Percentiles rank a stretch among this genome's conserved stretches.
Conservation (phyloP, 2,113 vertebrate genomes). For the Pseudopipra pipra region DNA sequence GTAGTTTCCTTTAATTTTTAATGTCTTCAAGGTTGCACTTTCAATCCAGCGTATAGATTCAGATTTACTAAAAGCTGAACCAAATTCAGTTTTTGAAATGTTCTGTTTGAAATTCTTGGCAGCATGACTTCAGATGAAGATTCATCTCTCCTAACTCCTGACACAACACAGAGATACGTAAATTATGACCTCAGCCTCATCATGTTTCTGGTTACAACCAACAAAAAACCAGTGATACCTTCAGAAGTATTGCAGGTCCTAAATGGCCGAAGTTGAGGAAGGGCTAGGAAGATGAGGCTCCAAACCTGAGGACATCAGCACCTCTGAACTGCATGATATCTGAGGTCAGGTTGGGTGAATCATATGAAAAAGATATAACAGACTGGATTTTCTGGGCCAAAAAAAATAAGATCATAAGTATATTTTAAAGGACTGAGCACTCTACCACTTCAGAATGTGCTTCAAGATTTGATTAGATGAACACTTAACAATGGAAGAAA, state of each 20-base stretch:
- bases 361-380: not conserved
- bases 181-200: not conserved
- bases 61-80: not conserved
- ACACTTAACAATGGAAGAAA: not conserved
- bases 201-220: not conserved
- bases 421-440: not conserved
- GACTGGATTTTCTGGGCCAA: not conserved
- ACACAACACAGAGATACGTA: fast-evolving
- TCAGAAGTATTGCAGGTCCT: not conserved
- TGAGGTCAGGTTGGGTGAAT: not conserved
- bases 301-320: not conserved
- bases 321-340: not conserved
- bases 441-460: not conserved
- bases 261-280: not conserved
- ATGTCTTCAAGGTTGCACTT: not conserved
- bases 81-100: not conserved
- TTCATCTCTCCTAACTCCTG: not conserved
- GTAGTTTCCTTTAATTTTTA: not conserved
- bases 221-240: not conserved
- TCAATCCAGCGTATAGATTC: not conserved
- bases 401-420: not conserved
- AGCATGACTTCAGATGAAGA: not conserved
- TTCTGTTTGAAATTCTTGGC: not conserved
- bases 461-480: not conserved
- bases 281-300: not conserved